Base-by-base conservation (phyloP, 2,113 vertebrate species). In the Chloroceryle aenea region DNA sequence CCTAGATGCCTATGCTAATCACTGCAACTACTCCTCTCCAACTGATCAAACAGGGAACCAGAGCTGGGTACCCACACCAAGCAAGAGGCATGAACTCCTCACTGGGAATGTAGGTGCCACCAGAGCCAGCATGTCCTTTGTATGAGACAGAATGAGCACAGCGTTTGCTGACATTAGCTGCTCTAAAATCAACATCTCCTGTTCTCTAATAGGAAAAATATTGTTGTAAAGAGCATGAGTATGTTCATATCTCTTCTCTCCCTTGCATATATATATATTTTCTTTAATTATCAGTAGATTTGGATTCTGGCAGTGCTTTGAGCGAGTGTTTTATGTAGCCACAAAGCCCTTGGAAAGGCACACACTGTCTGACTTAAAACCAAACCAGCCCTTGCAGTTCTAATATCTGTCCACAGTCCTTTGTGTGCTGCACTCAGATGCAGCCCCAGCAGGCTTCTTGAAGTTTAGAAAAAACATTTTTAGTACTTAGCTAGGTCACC, bases 281-380 rank as follows among this genome's bases (percentile, higher is more conserved):
- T 67, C 85, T 90, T 86, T 95, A 96, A 95, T 96, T 94, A 90
- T 67, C 79, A 27, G 52, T 53, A 90, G 81, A 88, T 77, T 42
- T 85, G 36, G 79, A 48, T 73, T 94, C 90, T 74, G 79, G 75
- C 45, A 42, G 85, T 7, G n/a, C 92, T 96, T 93, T 89, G 64
- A 93, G 76, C 3, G 0, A 66, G 26, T 1, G 32, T 78, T 97
- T 92, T 48, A 86, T 61, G 89, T 68, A 92, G 52, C 42, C 79
- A 50, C 72, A 92, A 63, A 90, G 43, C 20, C 75, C 69, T 71
- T 79, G 76, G 82, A 94, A 91, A 64, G 34, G 47, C 77, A 47
- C 63, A 43, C 14, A 8, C 2, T 0, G n/a, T 30, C 10, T 89
- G 66, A 45, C 63, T 52, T 72, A 9, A 94, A 95, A 82, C 73